Evolutionary conservation across 2,888 invertebrate genomes (phyloP).

Genomic region (Yponomeuta sedellus): DNA sequence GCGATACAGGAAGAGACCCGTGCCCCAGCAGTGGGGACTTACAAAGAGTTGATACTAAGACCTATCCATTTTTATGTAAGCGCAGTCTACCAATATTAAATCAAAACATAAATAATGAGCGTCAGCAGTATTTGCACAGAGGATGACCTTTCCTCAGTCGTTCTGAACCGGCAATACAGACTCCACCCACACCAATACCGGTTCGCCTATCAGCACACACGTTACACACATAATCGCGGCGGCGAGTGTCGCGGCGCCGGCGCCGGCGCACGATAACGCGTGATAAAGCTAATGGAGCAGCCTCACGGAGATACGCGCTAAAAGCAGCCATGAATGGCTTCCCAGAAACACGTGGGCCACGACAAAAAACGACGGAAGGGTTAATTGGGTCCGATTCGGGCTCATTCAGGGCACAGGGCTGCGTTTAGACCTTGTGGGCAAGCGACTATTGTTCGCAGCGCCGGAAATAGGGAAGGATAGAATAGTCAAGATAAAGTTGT

Average conservation of each 20-base stretch:
- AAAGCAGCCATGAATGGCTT: slow-evolving; percentile 63
- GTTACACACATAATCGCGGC: slow-evolving; percentile 4
- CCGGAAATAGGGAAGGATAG: neutral
- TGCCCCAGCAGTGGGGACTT: too few relatives aligned
- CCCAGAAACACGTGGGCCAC: slow-evolving; percentile 61
- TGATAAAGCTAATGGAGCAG: slow-evolving; percentile 68
- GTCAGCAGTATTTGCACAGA: too few relatives aligned
- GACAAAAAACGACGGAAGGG: slow-evolving; percentile 42
- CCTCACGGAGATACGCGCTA: slow-evolving; percentile 19
- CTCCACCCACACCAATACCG: neutral
- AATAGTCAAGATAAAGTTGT: too few relatives aligned
- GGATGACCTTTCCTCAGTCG: too few relatives aligned
- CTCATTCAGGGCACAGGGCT: slow-evolving; percentile 2
- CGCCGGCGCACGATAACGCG: slow-evolving; percentile 55
- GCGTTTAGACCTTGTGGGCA: neutral
- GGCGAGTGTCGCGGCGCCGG: slow-evolving; percentile 42
- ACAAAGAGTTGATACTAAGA: too few relatives aligned
- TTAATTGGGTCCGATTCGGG: slow-evolving; percentile 11
- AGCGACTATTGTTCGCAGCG: neutral
- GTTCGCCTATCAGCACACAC: neutral
- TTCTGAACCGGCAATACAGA: neutral
- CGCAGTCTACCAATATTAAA: too few relatives aligned
- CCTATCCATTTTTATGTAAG: too few relatives aligned
- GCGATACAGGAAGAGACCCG: too few relatives aligned
- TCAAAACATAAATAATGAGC: too few relatives aligned